These are phyloP conservation scores for Lepidocyrtinus sp. DNA, from an alignment of 2,888 invertebrate species.

Conservation along the genomic window DNA sequence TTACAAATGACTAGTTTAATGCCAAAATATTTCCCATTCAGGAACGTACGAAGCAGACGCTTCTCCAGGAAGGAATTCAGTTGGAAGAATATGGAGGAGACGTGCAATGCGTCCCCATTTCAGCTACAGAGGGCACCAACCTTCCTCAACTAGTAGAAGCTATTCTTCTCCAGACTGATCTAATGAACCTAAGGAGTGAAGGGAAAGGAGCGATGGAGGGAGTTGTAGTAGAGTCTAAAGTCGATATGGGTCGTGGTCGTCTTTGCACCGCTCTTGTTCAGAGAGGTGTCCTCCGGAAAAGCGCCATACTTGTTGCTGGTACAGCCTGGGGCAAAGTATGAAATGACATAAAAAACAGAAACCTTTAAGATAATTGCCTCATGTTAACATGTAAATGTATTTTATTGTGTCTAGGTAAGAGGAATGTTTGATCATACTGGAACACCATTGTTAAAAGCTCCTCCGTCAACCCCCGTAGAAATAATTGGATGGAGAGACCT, in stretches of 20 bases:
- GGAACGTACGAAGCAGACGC: constrained; percentile 82
- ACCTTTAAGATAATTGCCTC: not conserved
- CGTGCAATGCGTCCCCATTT: constrained; percentile 90
- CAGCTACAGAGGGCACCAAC: constrained; percentile 89
- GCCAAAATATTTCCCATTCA: constrained; percentile 71
- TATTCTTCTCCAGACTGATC: constrained; percentile 84
- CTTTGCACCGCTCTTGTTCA: constrained; percentile 88
- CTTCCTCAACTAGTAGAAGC: constrained; percentile 86
- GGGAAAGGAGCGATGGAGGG: constrained; percentile 89
- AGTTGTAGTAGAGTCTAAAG: constrained; percentile 88
- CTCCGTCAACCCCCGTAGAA: constrained; percentile 87
- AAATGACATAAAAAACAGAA: not conserved
- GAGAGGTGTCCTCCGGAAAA: constrained; percentile 86
- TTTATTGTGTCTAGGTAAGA: constrained; percentile 75
- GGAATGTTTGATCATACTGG: constrained; percentile 86
- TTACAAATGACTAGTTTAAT: constrained; percentile 12
- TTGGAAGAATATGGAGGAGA: constrained; percentile 94
- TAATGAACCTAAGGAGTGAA: constrained; percentile 90
- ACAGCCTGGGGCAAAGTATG: constrained; percentile 84
- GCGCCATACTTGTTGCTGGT: constrained; percentile 86
- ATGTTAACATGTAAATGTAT: too few species aligned
- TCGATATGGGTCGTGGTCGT: constrained; percentile 82
- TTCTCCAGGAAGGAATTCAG: constrained; percentile 84
- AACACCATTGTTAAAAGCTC: constrained; percentile 78
- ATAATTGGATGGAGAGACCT: constrained; percentile 93